A percentile compares a stretch with the other conserved stretches of the same genome.
Evolutionary conservation across 2,113 vertebrate genomes (phyloP).

Genomic region (Mesocricetus auratus): DNA sequence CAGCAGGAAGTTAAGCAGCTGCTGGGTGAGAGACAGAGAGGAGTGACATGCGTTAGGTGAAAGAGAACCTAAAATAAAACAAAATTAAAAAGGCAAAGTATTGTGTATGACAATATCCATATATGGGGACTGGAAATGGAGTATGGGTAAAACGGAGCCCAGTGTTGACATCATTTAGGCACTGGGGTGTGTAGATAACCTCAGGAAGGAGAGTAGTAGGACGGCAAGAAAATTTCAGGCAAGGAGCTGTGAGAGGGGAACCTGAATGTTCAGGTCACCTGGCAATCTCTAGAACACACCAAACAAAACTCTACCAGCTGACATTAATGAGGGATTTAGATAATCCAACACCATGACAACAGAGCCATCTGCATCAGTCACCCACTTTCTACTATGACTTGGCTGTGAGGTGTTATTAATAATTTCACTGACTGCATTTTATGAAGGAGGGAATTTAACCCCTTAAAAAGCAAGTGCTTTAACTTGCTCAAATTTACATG

Average conservation of each 20-base stretch:
- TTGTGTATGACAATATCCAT: background rate
- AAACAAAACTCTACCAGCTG: background rate
- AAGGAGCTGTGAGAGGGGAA: background rate
- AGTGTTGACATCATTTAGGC: background rate
- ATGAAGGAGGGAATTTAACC: background rate
- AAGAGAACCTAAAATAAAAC: background rate
- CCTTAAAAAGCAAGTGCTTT: background rate
- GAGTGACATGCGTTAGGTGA: background rate
- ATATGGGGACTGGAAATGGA: background rate
- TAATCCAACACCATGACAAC: background rate
- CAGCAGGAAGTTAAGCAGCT: background rate
- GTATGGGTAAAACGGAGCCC: background rate
- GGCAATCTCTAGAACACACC: slow-evolving; percentile 15
- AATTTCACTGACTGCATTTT: background rate
- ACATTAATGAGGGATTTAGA: background rate
- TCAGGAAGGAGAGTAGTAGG: background rate
- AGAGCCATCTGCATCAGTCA: background rate
- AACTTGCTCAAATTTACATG: background rate
- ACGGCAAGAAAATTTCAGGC: background rate
- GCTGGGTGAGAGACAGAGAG: background rate
- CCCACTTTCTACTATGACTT: background rate
- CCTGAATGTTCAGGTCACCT: background rate
- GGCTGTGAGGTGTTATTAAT: background rate
- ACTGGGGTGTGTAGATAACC: background rate
- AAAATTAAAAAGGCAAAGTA: background rate